These are phyloP conservation scores for Hylaeus anthracinus DNA, from an alignment of 1,140 invertebrate species.

Conservation along the genomic window DNA sequence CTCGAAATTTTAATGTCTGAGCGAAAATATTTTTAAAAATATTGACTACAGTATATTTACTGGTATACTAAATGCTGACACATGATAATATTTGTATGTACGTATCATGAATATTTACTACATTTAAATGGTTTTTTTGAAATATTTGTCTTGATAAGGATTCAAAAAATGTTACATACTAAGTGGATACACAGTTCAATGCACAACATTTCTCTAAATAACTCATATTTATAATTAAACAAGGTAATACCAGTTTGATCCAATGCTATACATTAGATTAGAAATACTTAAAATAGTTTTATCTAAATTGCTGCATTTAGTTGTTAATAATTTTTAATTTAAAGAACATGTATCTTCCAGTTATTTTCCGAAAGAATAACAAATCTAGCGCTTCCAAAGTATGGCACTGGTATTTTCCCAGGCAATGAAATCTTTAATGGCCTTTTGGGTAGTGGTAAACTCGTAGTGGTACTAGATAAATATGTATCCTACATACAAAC, in stretches of 20 bases:
- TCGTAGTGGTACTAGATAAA: constrained; percentile 64
- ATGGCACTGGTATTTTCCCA: constrained; percentile 66
- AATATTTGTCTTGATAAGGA: not conserved
- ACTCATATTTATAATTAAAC: not conserved
- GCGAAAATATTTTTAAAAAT: not conserved
- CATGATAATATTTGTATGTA: not conserved
- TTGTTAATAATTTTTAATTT: not conserved
- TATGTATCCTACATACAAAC: constrained; percentile 66
- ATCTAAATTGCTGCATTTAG: constrained; percentile 1
- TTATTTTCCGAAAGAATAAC: constrained; percentile 16
- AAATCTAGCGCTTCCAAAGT: constrained; percentile 64
- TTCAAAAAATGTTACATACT: constrained; percentile 17
- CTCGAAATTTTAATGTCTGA: not conserved
- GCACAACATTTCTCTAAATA: constrained; percentile 12
- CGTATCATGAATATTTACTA: not conserved
- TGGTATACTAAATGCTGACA: not conserved
- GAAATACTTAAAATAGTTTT: constrained; percentile 9
- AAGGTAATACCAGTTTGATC: not conserved
- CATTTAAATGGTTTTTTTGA: not conserved
- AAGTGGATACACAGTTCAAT: constrained; percentile 22
- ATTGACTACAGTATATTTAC: not conserved
- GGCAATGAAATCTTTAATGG: constrained; percentile 71
- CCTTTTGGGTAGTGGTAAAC: constrained; percentile 67
- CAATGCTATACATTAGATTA: not conserved
- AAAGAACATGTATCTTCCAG: constrained; percentile 11